phyloP scores from a whole-genome alignment of 2,888 invertebrate species.

The Lepidocyrtinus sp. region DNA sequence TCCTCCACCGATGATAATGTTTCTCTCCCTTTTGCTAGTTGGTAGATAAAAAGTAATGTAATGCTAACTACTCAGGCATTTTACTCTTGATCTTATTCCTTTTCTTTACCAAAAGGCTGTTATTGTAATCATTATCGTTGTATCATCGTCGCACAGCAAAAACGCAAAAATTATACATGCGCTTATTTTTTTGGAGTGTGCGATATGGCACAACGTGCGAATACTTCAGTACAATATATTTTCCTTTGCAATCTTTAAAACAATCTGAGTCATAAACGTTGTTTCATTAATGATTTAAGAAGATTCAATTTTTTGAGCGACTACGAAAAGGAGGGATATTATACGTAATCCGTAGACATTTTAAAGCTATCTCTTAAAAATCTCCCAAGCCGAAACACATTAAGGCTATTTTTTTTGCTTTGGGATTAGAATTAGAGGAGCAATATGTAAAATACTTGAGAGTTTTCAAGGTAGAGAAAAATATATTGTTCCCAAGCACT shows the following conservation, averaged over 20 bases:
- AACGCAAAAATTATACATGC: neutral
- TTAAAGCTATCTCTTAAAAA: neutral
- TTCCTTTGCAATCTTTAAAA: neutral
- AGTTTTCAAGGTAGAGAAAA: neutral
- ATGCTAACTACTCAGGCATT: neutral
- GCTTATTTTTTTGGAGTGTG: neutral
- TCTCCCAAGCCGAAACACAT: neutral
- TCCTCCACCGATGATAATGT: neutral
- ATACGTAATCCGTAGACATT: constrained; percentile 9
- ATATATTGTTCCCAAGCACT: too few species aligned
- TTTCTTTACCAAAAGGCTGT: neutral
- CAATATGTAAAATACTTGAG: neutral
- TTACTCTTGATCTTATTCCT: neutral
- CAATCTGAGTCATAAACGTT: neutral
- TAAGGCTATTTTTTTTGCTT: neutral
- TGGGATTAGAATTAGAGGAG: neutral
- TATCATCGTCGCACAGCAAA: neutral
- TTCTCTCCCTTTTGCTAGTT: too few species aligned
- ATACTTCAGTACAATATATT: neutral
- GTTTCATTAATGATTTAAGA: neutral
- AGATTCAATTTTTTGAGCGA: neutral
- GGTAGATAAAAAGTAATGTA: too few species aligned
- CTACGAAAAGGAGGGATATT: neutral
- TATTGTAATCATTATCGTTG: neutral
- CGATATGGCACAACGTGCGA: neutral